Conservation (phyloP, 2,888 invertebrate species). For the Yponomeuta evonymella region DNA sequence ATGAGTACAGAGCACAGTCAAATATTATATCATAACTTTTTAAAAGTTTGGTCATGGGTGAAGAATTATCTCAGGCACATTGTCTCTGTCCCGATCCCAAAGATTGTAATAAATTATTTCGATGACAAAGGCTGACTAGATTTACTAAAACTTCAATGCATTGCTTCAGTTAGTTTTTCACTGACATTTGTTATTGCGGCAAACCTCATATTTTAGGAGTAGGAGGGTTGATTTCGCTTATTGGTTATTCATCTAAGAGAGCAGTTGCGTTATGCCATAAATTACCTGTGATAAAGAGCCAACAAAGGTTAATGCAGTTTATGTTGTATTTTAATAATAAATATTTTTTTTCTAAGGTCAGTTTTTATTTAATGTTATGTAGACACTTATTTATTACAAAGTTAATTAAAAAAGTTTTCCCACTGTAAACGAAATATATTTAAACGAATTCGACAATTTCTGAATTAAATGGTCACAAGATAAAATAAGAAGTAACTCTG, state of each 20-base stretch:
- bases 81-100: neutral
- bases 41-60: neutral
- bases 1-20: neutral
- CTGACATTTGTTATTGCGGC: neutral
- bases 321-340: slow-evolving; percentile 30
- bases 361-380: slow-evolving; percentile 4
- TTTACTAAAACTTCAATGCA: neutral
- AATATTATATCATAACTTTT: neutral
- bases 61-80: neutral
- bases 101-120: neutral
- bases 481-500: slow-evolving; percentile 56
- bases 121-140: slow-evolving; percentile 15
- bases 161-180: neutral
- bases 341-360: slow-evolving; percentile 20
- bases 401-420: slow-evolving; percentile 27
- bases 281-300: slow-evolving; percentile 49
- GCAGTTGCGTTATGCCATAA: slow-evolving; percentile 24
- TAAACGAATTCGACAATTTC: slow-evolving; percentile 65
- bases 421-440: slow-evolving; percentile 57
- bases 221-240: neutral
- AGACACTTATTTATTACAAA: slow-evolving; percentile 5
- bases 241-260: slow-evolving; percentile 13
- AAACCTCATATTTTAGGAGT: neutral
- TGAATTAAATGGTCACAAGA: slow-evolving; percentile 64
- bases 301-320: slow-evolving; percentile 25